phyloP scores from a whole-genome alignment of 2,113 vertebrate genomes.

The Todiramphus saurophagus region DNA sequence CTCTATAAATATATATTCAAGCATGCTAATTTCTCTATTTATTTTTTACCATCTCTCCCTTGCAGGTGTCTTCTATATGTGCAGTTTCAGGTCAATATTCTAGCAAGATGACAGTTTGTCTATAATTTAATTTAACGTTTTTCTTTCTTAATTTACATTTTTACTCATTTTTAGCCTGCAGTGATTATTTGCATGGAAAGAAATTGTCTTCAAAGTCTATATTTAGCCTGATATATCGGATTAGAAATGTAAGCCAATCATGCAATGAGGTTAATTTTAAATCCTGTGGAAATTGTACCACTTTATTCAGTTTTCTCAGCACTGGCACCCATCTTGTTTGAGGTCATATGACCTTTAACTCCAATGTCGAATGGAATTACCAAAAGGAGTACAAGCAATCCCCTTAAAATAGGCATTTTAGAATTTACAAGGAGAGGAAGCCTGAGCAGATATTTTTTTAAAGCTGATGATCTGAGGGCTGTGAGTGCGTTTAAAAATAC shows the following conservation, averaged over 20 bases:
- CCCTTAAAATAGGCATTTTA: neutral
- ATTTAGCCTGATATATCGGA: conserved; percentile 59
- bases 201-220: conserved; percentile 52
- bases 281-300: conserved; percentile 27
- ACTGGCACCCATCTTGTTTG: neutral
- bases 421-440: neutral
- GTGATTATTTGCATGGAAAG: conserved; percentile 9
- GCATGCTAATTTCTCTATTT: neutral
- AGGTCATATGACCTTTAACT: neutral
- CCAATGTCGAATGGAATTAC: neutral
- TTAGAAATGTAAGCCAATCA: conserved; percentile 68
- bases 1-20: conserved; percentile 3
- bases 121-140: neutral
- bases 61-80: neutral
- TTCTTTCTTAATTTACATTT: conserved; percentile 12
- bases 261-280: conserved; percentile 59
- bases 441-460: neutral
- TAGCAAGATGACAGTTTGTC: neutral
- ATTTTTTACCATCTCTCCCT: neutral
- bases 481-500: neutral
- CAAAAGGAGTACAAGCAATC: neutral
- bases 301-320: conserved; percentile 26
- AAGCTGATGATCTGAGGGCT: neutral
- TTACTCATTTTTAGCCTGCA: neutral
- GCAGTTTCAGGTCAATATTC: neutral